Evolutionary conservation across 1,140 invertebrate species (phyloP), one percentile per base, ranked within the genome.

Genomic region (Saccostrea echinata): DNA sequence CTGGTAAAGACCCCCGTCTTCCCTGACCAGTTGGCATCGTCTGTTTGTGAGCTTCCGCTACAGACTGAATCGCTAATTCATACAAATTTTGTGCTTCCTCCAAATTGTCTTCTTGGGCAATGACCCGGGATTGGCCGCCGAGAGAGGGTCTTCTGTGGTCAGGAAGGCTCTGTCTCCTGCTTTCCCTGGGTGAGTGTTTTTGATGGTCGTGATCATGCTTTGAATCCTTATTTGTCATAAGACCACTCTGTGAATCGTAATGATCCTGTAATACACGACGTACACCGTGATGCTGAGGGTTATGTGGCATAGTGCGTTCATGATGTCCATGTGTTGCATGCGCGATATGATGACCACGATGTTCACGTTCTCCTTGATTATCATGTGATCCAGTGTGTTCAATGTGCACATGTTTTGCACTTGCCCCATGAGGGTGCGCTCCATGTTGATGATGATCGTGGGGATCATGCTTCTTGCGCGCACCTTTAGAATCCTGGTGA

Each of bases 21-120:
- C 57, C 57, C 8, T 61, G 57, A 61, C 6, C n/a, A 61, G 13
- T 33, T 33, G 24, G 30, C 68, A 3, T 1, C 3, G 24, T 30
- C 1, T 76, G 68, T 30, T 30, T 76, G 68, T 76, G 27, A 27
- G 68, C 68, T 1, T 76, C 68, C 18, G 27, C 12, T 16, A 76
- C 68, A 27, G 24, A 76, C 30, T 33, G 24, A 9, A 76, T 30
- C 11, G 68, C 68, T 16, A 30, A 30, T 27, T 76, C 68, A 9
- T 76, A 76, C 68, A 76, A 4, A 30, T 76, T 76, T 13, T 76
- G 68, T 33, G 68, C 68, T 33, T 76, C 68, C 68, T 76, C 68
- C 27, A 33, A 12, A 13, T 33, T 76, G 4, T 76, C 30, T 27
- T 76, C 68, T 6, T 64, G 57, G 16, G 24, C 27, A 76, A 76